Evolutionary conservation across 1,140 invertebrate genomes (phyloP).

Genomic region (Drosophila seguyi): DNA sequence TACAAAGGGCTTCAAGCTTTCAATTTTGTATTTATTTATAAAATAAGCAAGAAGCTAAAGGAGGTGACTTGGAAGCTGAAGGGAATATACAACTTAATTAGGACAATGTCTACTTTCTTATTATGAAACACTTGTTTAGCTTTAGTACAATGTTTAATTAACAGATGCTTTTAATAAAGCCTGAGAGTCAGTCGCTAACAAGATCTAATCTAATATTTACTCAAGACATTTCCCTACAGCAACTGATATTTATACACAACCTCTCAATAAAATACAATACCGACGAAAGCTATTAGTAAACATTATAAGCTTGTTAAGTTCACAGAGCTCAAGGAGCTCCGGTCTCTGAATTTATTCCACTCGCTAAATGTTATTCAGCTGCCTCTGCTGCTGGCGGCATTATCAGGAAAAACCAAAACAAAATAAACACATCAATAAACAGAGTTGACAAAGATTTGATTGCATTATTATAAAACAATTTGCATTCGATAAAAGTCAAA

Average conservation of each 20-base stretch:
- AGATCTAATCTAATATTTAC: not conserved
- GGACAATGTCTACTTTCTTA: not conserved
- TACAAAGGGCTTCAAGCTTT: not conserved
- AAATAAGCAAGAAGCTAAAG: not conserved
- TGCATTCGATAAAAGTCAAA: constrained; percentile 80
- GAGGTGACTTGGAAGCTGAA: too few relatives aligned
- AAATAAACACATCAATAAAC: constrained; percentile 80
- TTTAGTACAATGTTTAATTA: not conserved
- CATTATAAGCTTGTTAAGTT: constrained; percentile 47
- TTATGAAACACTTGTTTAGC: not conserved
- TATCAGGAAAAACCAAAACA: constrained; percentile 53
- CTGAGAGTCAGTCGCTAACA: not conserved
- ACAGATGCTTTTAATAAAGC: too few relatives aligned
- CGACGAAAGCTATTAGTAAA: constrained; percentile 27
- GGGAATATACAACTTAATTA: not conserved
- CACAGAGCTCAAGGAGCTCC: constrained; percentile 3
- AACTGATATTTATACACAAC: not conserved
- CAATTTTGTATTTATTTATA: constrained; percentile 25
- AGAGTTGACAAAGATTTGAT: constrained; percentile 77
- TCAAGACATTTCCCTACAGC: not conserved
- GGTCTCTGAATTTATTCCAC: constrained; percentile 27
- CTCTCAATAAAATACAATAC: not conserved
- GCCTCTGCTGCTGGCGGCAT: constrained; percentile 37
- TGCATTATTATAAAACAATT: constrained; percentile 83
- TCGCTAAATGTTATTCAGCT: constrained; percentile 42